Conservation (phyloP, 2,888 invertebrate genomes). For the Drosophila atripex region DNA sequence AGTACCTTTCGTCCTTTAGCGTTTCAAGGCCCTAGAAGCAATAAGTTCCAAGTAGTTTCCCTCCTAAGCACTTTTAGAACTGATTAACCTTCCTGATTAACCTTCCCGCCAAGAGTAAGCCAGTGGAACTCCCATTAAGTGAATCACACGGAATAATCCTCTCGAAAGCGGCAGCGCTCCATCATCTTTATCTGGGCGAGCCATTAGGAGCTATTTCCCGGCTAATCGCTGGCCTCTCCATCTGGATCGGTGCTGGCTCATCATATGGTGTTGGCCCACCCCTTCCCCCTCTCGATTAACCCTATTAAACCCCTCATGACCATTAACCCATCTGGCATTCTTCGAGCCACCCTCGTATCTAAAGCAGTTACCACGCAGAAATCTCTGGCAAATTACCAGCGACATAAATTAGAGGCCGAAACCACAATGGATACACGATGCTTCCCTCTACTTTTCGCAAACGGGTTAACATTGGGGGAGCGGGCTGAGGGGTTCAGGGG, state of each 20-base stretch:
- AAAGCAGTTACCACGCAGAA: conserved; percentile 8
- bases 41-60: neutral
- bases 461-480: neutral
- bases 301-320: neutral
- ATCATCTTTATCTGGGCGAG: conserved; percentile 16
- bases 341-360: conserved; percentile 5
- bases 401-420: conserved; percentile 64
- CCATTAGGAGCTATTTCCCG: conserved; percentile 18
- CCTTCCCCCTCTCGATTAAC: conserved; percentile 2
- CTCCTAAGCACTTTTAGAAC: neutral
- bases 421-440: conserved; percentile 35
- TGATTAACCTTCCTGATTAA: neutral
- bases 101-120: neutral
- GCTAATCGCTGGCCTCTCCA: conserved; percentile 24
- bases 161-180: conserved; percentile 4
- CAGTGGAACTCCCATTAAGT: neutral
- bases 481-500: neutral
- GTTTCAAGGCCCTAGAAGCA: too few species aligned
- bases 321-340: conserved; percentile 6
- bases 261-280: conserved; percentile 26
- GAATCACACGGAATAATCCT: conserved; percentile 26
- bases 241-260: conserved; percentile 41
- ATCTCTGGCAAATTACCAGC: conserved; percentile 64
- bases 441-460: too few species aligned
- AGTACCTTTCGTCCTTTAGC: too few species aligned